Evolutionary conservation across 2,113 vertebrate genomes (phyloP), one percentile per base, ranked within the genome.

Genomic region (Okapia johnstoni): DNA sequence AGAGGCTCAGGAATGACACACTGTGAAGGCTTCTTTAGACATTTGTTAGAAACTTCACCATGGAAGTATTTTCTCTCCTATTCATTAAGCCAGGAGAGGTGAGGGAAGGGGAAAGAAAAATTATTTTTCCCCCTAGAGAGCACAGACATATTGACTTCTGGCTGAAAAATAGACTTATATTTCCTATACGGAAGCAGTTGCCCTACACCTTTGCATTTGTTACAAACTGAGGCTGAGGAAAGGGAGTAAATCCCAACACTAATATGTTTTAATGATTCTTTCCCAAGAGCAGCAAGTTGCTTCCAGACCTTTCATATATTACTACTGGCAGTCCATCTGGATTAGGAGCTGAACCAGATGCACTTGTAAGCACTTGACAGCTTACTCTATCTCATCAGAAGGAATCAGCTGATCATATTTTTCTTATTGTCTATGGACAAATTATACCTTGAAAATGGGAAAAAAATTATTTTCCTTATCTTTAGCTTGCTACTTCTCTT

Each of bases 271-370:
- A 96, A 97, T 93, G 92, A 97, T 88, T 96, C 87, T 93, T 97
- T 97, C 76, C 2, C 0, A 61, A 90, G 52, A 96, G 83, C 30
- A 52, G 61, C 57, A 96, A 96, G 95, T 87, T 97, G 77, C 88
- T 98, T 96, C 92, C 58, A 96, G 96, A 96, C 88, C 96, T 94
- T 96, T 93, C 96, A 97, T 76, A 95, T 97, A 97, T 97, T 97
- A 96, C 95, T 96, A 93, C 54, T 97, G 97, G 96, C 97, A 97
- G 96, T 95, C 94, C 97, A 97, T 98, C 95, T 98, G 97, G 96
- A 94, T 97, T 81, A 96, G 95, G 94, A 97, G 93, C 94, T 46
- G 76, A 83, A 96, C 83, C 98, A 98, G 96, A 98, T 57, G 91
- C n/a, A n/a, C n/a, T n/a, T n/a, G 96, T 88, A 93, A 87, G 76